phyloP scores from a whole-genome alignment of 2,797 vertebrate species.

The Coreius guichenoti region DNA sequence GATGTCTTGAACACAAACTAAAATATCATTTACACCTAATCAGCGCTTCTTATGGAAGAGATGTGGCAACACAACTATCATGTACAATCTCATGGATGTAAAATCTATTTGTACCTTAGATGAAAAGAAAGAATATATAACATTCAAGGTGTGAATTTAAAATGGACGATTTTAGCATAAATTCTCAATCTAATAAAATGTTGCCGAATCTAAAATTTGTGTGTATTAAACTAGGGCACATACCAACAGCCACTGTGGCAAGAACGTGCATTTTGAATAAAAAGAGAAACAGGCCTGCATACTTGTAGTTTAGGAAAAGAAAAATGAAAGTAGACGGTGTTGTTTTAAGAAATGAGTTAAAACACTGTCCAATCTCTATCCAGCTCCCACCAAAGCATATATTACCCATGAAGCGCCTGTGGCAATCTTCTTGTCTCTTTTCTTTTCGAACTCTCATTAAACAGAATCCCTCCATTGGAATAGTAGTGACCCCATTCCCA shows the following conservation, averaged over 20 bases:
- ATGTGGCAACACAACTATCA: slow-evolving; percentile 12
- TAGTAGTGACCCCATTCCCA: slow-evolving; percentile 66
- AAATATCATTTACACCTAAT: background rate
- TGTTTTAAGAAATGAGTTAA: slow-evolving; percentile 63
- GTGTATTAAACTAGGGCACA: slow-evolving; percentile 6
- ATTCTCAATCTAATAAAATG: background rate
- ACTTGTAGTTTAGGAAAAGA: slow-evolving; percentile 62
- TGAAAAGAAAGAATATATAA: background rate
- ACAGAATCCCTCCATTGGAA: slow-evolving; percentile 67
- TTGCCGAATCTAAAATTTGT: background rate
- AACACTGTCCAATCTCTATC: slow-evolving; percentile 72
- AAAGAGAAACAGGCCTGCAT: slow-evolving; percentile 40
- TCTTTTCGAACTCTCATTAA: slow-evolving; percentile 61
- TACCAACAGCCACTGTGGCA: slow-evolving; percentile 15
- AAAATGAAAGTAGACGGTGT: slow-evolving; percentile 58
- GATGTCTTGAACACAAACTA: background rate
- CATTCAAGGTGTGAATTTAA: background rate
- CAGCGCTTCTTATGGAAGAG: background rate
- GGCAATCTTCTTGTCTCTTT: slow-evolving; percentile 53
- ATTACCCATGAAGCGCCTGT: slow-evolving; percentile 64
- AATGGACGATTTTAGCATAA: background rate
- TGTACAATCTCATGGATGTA: background rate
- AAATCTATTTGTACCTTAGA: background rate
- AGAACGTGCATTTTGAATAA: slow-evolving; percentile 8
- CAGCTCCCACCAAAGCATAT: slow-evolving; percentile 61